Percentiles rank a stretch among this genome's conserved stretches.
Conservation (phyloP, 2,113 vertebrate genomes). For the Albula goreensis region DNA sequence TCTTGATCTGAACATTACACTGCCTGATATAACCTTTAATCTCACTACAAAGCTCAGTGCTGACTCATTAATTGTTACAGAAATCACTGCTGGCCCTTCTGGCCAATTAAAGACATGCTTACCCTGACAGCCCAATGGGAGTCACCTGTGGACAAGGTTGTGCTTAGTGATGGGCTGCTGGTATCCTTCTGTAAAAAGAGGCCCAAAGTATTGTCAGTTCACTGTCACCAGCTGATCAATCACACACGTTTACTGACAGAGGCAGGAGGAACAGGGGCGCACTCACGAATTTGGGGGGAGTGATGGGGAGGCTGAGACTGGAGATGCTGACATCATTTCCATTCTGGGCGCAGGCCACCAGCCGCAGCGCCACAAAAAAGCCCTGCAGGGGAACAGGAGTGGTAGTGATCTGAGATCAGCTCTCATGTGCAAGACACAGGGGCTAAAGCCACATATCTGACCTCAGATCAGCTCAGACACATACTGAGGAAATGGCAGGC, state of each 20-base stretch:
- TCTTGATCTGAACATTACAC: too few relatives aligned
- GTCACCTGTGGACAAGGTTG: slow-evolving; percentile 61
- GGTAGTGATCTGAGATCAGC: background rate
- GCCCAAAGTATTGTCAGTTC: background rate
- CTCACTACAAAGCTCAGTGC: too few relatives aligned
- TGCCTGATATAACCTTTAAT: too few relatives aligned
- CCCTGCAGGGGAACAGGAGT: slow-evolving; percentile 68
- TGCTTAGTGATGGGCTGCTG: slow-evolving; percentile 77
- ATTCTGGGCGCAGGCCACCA: slow-evolving; percentile 90
- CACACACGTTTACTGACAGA: background rate
- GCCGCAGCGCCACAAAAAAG: slow-evolving; percentile 85
- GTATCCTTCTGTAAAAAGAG: slow-evolving; percentile 78
- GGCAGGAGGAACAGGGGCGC: background rate
- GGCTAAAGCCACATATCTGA: background rate
- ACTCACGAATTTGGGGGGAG: slow-evolving; percentile 92
- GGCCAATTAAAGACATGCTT: slow-evolving; percentile 51
- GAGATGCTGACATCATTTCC: slow-evolving; percentile 84
- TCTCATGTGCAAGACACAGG: background rate
- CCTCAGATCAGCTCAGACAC: background rate
- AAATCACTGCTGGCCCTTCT: background rate
- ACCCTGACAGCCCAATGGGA: slow-evolving; percentile 89
- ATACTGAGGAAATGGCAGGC: background rate
- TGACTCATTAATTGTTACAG: background rate
- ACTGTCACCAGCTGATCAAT: background rate
- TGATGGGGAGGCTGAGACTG: slow-evolving; percentile 77